Conservation (phyloP, 35 echinoderm and acorn worm species). For the Ptychodera flava region DNA sequence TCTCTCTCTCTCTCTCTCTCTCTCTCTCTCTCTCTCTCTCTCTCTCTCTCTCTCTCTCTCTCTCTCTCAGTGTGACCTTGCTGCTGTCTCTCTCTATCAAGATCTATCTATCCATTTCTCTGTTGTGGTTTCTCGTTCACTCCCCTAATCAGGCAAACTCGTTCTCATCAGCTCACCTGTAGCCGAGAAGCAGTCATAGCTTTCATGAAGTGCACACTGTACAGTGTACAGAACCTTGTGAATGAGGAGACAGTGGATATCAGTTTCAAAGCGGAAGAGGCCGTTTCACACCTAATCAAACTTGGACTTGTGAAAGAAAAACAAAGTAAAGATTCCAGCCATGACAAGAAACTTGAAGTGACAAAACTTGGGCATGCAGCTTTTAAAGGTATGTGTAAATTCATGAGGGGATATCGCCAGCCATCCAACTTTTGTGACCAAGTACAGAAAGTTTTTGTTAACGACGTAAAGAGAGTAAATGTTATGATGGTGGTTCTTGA, state of each 20-base stretch:
- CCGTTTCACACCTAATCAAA: slow-evolving; percentile 44
- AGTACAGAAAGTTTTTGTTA: too few relatives aligned
- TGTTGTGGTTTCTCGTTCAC: slow-evolving; percentile 3
- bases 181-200: slow-evolving; percentile 12
- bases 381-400: slow-evolving; percentile 54
- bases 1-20: too few relatives aligned
- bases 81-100: background rate
- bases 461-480: too few relatives aligned
- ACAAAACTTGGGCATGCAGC: slow-evolving; percentile 66
- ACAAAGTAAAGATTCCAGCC: background rate
- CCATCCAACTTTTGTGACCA: too few relatives aligned
- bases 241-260: slow-evolving; percentile 38
- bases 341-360: slow-evolving; percentile 34
- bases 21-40: too few relatives aligned
- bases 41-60: too few relatives aligned
- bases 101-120: background rate
- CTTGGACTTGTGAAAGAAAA: slow-evolving; percentile 45
- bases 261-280: slow-evolving; percentile 12
- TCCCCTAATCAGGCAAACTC: too few relatives aligned
- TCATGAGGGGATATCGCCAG: too few relatives aligned
- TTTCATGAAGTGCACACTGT: slow-evolving; percentile 64
- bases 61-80: background rate
- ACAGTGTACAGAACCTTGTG: slow-evolving; percentile 40
- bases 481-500: too few relatives aligned
- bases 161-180: slow-evolving; percentile 61